Conservation (phyloP, 2,888 invertebrate species). For the Xestia sexstrigata region DNA sequence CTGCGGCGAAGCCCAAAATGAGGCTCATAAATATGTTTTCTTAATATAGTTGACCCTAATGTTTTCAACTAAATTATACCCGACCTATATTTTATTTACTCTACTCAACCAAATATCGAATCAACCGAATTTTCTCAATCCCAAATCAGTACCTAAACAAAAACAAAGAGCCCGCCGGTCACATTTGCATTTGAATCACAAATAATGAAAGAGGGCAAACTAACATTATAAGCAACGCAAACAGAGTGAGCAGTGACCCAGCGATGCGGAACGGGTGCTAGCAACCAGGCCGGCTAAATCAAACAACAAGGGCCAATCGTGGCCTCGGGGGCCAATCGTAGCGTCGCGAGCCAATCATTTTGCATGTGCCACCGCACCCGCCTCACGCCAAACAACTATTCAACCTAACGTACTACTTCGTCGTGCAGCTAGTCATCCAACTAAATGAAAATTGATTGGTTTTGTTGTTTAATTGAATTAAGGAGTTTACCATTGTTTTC, state of each 20-base stretch:
- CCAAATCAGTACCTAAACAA: constrained; percentile 2
- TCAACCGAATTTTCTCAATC: neutral
- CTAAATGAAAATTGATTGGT: constrained; percentile 66
- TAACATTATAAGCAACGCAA: constrained; percentile 66
- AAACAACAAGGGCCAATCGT: constrained; percentile 80
- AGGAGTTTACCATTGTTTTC: constrained; percentile 30
- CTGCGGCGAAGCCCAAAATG: neutral
- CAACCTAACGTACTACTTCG: constrained; percentile 70
- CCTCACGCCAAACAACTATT: constrained; percentile 64
- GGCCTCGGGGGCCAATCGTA: constrained; percentile 72
- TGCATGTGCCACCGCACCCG: constrained; percentile 74
- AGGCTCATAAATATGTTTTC: neutral
- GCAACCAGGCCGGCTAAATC: constrained; percentile 82
- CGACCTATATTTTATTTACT: neutral
- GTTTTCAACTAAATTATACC: neutral
- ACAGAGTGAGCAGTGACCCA: constrained; percentile 65
- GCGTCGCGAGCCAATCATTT: constrained; percentile 75
- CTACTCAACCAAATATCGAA: constrained; percentile 5
- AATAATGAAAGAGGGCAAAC: constrained; percentile 65
- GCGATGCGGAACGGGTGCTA: constrained; percentile 75
- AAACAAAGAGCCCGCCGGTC: constrained; percentile 4
- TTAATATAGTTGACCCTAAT: neutral
- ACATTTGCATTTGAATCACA: constrained; percentile 56
- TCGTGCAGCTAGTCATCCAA: constrained; percentile 45
- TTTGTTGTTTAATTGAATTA: constrained; percentile 55